These are phyloP conservation scores for Onychostruthus taczanowskii DNA, from an alignment of 2,113 vertebrate species.

Conservation along the genomic window DNA sequence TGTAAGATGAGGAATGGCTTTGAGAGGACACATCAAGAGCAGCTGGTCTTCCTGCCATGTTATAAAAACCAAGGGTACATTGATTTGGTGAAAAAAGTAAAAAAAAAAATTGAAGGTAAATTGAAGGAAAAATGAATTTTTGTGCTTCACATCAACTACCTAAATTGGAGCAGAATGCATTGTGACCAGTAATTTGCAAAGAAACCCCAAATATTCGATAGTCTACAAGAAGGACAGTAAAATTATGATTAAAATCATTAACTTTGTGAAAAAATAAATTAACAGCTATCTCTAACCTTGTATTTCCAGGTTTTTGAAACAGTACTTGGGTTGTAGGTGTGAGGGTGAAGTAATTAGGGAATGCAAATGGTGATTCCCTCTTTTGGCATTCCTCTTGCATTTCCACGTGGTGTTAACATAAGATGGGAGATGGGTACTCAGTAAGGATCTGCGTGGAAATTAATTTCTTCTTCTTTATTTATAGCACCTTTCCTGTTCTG, in stretches of 20 bases:
- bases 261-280: not conserved
- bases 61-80: not conserved
- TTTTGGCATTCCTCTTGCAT: not conserved
- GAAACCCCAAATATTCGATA: fast-evolving
- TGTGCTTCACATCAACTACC: not conserved
- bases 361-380: not conserved
- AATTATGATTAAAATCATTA: not conserved
- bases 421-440: not conserved
- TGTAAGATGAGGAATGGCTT: not conserved
- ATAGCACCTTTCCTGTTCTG: not conserved
- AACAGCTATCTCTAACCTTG: not conserved
- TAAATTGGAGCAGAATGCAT: not conserved
- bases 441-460: not conserved
- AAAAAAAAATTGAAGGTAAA: not conserved
- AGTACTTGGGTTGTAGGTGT: not conserved
- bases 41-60: not conserved
- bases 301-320: not conserved
- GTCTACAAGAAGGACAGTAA: not conserved
- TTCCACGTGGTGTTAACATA: not conserved
- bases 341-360: not conserved
- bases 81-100: not conserved
- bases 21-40: not conserved
- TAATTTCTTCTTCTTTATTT: not conserved
- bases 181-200: not conserved
- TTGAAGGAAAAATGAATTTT: not conserved